Conservation (phyloP, 2,113 vertebrate species). For the Boulengeromyrus knoepffleri region DNA sequence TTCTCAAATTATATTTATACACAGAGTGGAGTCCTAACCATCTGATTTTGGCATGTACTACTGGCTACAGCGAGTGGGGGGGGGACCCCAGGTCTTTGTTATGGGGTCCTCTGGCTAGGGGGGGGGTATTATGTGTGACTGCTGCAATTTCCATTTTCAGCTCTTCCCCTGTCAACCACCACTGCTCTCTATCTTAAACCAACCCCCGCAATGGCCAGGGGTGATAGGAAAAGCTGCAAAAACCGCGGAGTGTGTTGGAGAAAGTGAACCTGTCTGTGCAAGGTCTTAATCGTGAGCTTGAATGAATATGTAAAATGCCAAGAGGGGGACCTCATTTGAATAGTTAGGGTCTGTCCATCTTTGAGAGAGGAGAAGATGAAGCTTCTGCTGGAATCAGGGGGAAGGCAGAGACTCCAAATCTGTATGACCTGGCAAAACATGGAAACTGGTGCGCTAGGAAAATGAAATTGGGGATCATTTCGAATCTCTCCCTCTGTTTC, state of each 20-base stretch:
- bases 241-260: neutral
- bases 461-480: neutral
- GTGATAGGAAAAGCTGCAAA: neutral
- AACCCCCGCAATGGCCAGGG: neutral
- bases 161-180: neutral
- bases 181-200: neutral
- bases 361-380: neutral
- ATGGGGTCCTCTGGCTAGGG: conserved; percentile 45
- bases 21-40: conserved; percentile 21
- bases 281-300: neutral
- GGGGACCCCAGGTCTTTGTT: conserved; percentile 49
- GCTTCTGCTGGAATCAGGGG: neutral
- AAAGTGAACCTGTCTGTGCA: neutral
- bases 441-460: neutral
- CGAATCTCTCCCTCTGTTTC: neutral
- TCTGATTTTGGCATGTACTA: conserved; percentile 29
- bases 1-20: conserved; percentile 38
- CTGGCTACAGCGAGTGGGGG: conserved; percentile 35
- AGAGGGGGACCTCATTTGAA: neutral
- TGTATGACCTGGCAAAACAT: neutral
- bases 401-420: neutral
- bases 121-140: neutral
- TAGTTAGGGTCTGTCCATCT: neutral
- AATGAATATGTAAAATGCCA: conserved; percentile 1
- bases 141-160: neutral